A percentile compares a stretch with the other conserved stretches of the same genome.
These are phyloP conservation scores for Onychostoma macrolepis DNA, from an alignment of 2,113 vertebrate species.

Conservation along the genomic window DNA sequence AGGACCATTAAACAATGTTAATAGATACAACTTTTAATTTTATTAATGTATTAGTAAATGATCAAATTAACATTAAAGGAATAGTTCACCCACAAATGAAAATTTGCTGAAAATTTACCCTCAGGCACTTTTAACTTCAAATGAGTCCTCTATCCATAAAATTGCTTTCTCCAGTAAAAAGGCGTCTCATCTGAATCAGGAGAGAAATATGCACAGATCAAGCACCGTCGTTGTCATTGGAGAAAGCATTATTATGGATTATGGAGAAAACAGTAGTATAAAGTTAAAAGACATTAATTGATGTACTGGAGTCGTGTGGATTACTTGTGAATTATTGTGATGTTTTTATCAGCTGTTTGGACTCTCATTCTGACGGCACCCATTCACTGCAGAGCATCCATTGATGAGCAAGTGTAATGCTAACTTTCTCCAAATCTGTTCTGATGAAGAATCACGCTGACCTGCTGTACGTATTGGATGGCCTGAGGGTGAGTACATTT, in stretches of 20 bases:
- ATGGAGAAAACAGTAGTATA: background rate
- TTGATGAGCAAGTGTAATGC: background rate
- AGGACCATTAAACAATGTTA: background rate
- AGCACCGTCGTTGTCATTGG: background rate
- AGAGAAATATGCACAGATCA: too few relatives aligned
- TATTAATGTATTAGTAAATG: background rate
- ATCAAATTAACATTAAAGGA: too few relatives aligned
- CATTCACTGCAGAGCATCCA: background rate
- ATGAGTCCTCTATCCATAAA: too few relatives aligned
- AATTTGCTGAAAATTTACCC: too few relatives aligned
- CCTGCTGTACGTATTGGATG: background rate
- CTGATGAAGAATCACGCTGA: too few relatives aligned
- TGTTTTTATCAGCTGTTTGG: background rate
- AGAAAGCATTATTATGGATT: background rate
- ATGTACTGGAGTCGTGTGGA: background rate
- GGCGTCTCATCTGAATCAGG: too few relatives aligned
- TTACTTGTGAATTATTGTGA: background rate
- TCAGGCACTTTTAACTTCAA: too few relatives aligned
- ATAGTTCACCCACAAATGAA: background rate
- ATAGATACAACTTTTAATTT: background rate
- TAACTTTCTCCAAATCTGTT: too few relatives aligned
- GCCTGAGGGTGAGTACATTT: background rate
- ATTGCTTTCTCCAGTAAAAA: too few relatives aligned
- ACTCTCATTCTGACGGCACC: background rate
- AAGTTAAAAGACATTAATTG: background rate